phyloP scores from a whole-genome alignment of 2,113 vertebrate genomes.

The Chloropsis hardwickii region DNA sequence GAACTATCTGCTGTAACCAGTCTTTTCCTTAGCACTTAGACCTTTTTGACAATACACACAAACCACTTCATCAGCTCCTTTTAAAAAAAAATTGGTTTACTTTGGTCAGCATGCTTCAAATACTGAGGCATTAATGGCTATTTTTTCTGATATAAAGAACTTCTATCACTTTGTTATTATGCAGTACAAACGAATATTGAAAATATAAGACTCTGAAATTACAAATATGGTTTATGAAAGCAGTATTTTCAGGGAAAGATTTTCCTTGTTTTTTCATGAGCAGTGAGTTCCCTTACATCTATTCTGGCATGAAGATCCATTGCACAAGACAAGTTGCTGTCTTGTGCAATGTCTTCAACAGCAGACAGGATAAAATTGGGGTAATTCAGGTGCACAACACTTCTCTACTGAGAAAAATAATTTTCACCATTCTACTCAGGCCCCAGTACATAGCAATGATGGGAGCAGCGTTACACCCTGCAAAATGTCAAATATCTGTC shows the following conservation, averaged over 20 bases:
- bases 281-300: neutral
- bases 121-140: neutral
- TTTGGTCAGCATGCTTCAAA: neutral
- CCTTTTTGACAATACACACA: neutral
- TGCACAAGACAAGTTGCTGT: neutral
- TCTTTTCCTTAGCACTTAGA: neutral
- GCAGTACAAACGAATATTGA: neutral
- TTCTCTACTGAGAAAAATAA: neutral
- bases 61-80: neutral
- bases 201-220: neutral
- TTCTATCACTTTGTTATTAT: neutral
- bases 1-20: neutral
- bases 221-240: neutral
- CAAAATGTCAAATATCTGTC: neutral
- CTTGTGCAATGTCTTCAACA: too few species aligned
- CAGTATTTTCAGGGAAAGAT: neutral
- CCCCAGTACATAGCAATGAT: rapidly evolving
- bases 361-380: neutral
- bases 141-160: neutral
- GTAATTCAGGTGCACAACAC: neutral
- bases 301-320: neutral
- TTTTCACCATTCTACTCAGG: neutral
- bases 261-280: neutral
- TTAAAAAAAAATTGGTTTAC: neutral
- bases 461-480: neutral